Base-by-base conservation (phyloP, 1,140 invertebrate species). In the Micrasema minimum region DNA sequence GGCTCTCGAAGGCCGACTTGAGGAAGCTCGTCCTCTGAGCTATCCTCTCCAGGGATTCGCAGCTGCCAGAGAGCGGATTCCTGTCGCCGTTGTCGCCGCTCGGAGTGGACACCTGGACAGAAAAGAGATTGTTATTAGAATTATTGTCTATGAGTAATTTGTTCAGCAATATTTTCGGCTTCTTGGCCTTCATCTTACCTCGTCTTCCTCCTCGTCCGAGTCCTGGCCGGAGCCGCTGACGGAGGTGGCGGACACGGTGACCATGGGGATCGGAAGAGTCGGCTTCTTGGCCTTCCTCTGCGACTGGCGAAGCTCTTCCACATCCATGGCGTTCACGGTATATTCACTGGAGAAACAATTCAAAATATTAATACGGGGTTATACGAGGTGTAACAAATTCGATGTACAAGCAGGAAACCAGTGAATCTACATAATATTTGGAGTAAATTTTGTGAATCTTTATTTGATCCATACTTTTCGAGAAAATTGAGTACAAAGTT, bases 251-350 rank as follows among this genome's bases (percentile, higher is more conserved):
- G 75, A 72, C 2, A 75, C 50, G 31, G 69, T 75, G 9, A 75
- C 66, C 41, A 72, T 50, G 1, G 75, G 75, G 10, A 75, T 66
- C 10, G 50, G 51, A 66, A 51, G 78, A 31, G 37, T 77, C 23
- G 53, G 79, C 75, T 89, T 88, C 79, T 91, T 91, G 7, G 88
- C 85, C 11, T 90, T 87, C 26, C 92, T 86, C 80, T 92, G 87
- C 1, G 93, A 94, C 77, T 92, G 91, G 14, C 92, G 83, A 59
- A 95, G 80, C 78, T 95, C 93, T 64, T 93, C 91, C 12, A 91
- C 91, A 78, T 95, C 92, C 88, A 95, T 94, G 43, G 93, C 93
- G 77, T 92, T 94, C 23, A 95, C 92, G 67, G 92, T 93, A 77
- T 92, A 95, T 76, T 94, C 92, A 77, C 91, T 94, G 71, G 22